Percentiles rank a stretch among this genome's conserved stretches.
Evolutionary conservation across 2,888 invertebrate genomes (phyloP).

Genomic region (Scaptomyza tumidula): DNA sequence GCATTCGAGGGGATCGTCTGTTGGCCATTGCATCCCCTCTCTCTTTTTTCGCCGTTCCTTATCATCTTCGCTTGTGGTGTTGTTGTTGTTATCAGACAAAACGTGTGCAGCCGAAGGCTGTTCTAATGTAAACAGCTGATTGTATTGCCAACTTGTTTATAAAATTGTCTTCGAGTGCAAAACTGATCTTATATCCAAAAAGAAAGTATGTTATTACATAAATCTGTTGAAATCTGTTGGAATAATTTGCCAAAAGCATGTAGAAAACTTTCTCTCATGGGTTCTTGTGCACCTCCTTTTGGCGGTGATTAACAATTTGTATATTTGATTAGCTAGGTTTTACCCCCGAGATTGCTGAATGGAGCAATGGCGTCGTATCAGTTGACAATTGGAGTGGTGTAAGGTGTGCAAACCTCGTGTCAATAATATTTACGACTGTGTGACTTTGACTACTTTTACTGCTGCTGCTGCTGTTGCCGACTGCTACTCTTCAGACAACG

Average conservation of each 20-base stretch:
- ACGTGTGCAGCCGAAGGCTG: not conserved
- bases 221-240: not conserved
- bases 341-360: not conserved
- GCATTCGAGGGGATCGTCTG: not conserved
- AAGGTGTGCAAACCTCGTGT: constrained; percentile 25
- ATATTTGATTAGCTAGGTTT: no score
- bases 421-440: not conserved
- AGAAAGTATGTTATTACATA: no score
- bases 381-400: not conserved
- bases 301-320: no score
- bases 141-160: constrained; percentile 8
- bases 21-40: constrained; percentile 9
- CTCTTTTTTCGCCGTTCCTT: not conserved
- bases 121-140: constrained; percentile 30
- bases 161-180: constrained; percentile 4
- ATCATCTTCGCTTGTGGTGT: not conserved
- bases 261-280: not conserved
- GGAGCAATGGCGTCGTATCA: not conserved
- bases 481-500: constrained; percentile 24
- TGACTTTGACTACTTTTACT: not conserved
- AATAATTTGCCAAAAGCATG: not conserved
- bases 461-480: not conserved
- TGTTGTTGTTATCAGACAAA: not conserved
- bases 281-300: no score
- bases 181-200: not conserved